Evolutionary conservation across 1,140 invertebrate genomes (phyloP).

Genomic region (Popillia japonica): DNA sequence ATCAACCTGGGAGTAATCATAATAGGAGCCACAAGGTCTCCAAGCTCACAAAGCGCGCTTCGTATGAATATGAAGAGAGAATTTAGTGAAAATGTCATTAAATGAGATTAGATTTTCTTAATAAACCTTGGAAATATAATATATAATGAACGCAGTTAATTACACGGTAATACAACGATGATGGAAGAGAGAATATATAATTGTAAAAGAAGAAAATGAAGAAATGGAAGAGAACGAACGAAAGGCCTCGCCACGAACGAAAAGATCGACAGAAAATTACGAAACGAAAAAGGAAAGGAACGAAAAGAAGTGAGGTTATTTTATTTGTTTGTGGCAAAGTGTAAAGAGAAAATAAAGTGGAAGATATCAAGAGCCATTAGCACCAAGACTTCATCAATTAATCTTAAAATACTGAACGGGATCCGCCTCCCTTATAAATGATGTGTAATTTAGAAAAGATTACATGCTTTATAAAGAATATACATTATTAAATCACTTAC

Average conservation of each 20-base stretch:
- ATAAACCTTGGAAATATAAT: constrained; percentile 28
- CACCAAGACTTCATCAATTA: constrained; percentile 53
- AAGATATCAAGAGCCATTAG: constrained; percentile 56
- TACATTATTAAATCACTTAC: constrained; percentile 56
- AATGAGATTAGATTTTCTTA: constrained; percentile 30
- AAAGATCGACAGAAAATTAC: constrained; percentile 16
- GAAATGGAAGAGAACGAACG: background rate
- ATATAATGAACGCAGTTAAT: constrained; percentile 37
- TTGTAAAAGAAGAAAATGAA: background rate
- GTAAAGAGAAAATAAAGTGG: constrained; percentile 46
- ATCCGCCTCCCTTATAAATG: constrained; percentile 55
- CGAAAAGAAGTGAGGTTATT: constrained; percentile 18
- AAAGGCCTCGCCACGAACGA: background rate
- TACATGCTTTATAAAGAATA: constrained; percentile 57
- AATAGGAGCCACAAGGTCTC: background rate
- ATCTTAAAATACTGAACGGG: constrained; percentile 49
- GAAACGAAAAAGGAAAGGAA: constrained; percentile 18
- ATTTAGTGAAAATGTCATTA: constrained; percentile 38
- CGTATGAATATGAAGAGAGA: background rate
- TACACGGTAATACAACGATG: constrained; percentile 21
- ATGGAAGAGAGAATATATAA: constrained; percentile 18
- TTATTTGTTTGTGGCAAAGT: constrained; percentile 38
- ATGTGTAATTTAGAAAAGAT: constrained; percentile 57
- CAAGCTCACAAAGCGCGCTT: background rate
- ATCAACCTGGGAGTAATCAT: background rate